Base-by-base conservation (phyloP, 2,888 invertebrate genomes). In the Drosophila macrothrix region DNA sequence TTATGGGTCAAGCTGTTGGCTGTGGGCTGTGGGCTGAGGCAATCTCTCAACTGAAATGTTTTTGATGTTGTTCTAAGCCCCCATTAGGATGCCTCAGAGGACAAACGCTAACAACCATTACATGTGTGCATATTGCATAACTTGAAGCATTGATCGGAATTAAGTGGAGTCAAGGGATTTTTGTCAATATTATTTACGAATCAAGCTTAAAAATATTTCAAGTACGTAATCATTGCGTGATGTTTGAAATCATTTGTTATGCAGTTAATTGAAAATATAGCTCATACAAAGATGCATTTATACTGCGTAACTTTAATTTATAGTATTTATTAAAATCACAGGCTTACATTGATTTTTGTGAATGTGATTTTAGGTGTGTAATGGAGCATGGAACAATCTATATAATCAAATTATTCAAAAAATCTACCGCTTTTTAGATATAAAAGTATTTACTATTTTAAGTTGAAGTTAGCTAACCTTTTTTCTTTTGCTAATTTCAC, bases 1-100 rank as follows among this genome's bases (percentile, higher is more conserved):
- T 76, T 90, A 64, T 90, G 90, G 90, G 84, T 84, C 84, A 84
- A 89, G 90, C 78, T 46, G 25, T n/a, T 80, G 46, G 22, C 14
- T 22, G 43, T 22, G 12, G n/a, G 14, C 7, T 46, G 46, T 46
- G 65, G 63, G 54, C 58, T 29, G 29, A 60, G 50, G 54, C 60
- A 41, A 31, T 22, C 56, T 71, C 50, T 28, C 19, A 56, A 41
- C 46, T 54, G 49, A 76, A 67, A 67, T 76, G 67, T 59, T 76
- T 71, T 77, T 65, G 46, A 81, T 66, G 67, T 72, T 68, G 29
- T 52, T 65, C 67, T 54, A 50, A 59, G 53, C 49, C 52, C 37
- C 55, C 56, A 41, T 33, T 37, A 61, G 64, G 50, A 41, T 67
- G 64, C 65, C 67, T 67, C 56, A 53, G 29, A 61, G 33, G 74